Evolutionary conservation across 2,888 invertebrate species (phyloP).

Genomic region (Myathropa florea): DNA sequence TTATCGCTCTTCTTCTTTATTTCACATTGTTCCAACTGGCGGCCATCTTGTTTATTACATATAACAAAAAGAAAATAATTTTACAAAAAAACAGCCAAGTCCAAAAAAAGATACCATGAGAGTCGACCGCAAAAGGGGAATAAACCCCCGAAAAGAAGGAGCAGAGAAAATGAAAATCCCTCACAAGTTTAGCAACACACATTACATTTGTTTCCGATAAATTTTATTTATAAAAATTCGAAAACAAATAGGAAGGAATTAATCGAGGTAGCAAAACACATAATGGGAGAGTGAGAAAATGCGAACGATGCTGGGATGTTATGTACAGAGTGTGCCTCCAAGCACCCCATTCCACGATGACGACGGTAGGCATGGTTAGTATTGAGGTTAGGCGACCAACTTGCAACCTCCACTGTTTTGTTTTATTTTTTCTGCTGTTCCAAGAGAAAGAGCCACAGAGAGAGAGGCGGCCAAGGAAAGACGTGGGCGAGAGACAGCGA

Average conservation of each 20-base stretch:
- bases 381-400: constrained; percentile 63
- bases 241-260: not conserved
- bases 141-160: not conserved
- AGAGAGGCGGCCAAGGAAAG: too few species aligned
- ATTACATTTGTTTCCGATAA: not conserved
- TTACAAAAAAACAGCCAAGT: constrained; percentile 21
- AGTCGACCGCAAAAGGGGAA: not conserved
- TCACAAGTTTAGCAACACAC: not conserved
- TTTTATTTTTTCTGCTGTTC: not conserved
- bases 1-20: constrained; percentile 38
- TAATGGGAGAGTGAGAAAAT: constrained; percentile 13
- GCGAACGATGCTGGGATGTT: constrained; percentile 23
- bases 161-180: not conserved
- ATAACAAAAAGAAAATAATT: constrained; percentile 10
- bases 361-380: constrained; percentile 39
- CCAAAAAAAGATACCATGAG: not conserved
- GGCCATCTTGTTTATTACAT: constrained; percentile 53
- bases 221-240: not conserved
- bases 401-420: constrained; percentile 15
- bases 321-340: constrained; percentile 26
- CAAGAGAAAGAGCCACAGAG: not conserved
- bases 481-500: not conserved
- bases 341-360: constrained; percentile 33
- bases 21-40: constrained; percentile 7
- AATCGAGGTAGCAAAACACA: not conserved